These are phyloP conservation scores for Pachyuromys duprasi DNA, from an alignment of 2,797 vertebrate genomes.

Conservation along the genomic window DNA sequence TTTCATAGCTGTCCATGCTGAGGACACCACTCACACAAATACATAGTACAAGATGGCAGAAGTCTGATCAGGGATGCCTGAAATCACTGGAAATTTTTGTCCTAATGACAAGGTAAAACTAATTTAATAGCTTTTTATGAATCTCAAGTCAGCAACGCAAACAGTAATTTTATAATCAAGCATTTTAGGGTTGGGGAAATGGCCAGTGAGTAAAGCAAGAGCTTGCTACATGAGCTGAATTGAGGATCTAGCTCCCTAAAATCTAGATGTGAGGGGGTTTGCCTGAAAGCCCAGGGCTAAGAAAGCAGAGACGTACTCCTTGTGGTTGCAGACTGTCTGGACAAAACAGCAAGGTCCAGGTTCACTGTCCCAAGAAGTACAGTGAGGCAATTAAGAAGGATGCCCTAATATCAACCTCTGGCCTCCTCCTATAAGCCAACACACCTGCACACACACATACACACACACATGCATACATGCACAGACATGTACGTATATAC, in stretches of 20 bases:
- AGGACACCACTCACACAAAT: background rate
- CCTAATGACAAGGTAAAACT: background rate
- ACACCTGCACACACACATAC: background rate
- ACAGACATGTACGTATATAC: background rate
- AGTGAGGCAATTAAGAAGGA: too few species aligned
- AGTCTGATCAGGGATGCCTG: background rate
- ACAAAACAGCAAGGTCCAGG: background rate
- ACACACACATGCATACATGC: background rate
- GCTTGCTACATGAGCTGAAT: background rate
- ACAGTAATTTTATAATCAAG: background rate
- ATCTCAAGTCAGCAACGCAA: background rate
- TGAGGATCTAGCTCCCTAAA: background rate
- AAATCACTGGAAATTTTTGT: background rate
- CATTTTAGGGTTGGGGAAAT: background rate
- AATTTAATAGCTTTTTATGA: background rate
- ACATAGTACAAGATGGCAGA: background rate
- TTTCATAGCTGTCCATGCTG: background rate
- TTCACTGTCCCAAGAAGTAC: background rate
- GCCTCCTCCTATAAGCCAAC: background rate
- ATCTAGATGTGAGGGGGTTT: background rate
- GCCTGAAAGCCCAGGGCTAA: background rate
- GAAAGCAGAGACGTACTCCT: too few species aligned
- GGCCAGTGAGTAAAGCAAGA: background rate
- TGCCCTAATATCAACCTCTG: background rate
- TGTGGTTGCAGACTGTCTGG: background rate